Base-by-base conservation (phyloP, 2,113 vertebrate species). In the Hyaena hyaena region DNA sequence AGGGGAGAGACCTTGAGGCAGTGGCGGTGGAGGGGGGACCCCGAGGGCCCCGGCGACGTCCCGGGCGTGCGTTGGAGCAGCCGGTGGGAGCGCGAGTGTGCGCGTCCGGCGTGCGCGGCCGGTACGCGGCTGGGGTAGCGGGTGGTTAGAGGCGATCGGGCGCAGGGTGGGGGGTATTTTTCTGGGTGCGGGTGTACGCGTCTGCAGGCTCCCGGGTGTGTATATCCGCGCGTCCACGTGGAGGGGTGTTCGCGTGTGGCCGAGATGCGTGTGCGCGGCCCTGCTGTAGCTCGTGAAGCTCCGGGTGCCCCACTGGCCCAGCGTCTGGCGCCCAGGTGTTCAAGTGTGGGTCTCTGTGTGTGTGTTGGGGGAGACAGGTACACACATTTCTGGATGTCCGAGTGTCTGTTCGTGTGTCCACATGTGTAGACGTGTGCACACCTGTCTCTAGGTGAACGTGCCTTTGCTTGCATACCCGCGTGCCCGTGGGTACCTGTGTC, bases 161-260 rank as follows among this genome's bases (percentile, higher is more conserved):
- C 31, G 63, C 19, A 2, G 66, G 74, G 90, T 4, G 14, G 69
- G 39, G 45, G 45, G 74, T 9, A 10, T 83, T 50, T 92, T 82
- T 43, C 63, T 43, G 87, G 93, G 87, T 35, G 94, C 63, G 73
- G n/a, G 83, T n/a, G 96, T 76, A 66, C 66, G 61, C 10, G n/a
- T 50, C 77, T 77, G 53, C 63, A 23, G 50, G n/a, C 63, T 73
- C 82, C 63, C 71, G 55, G 50, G 45, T 39, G 76, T 69, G 97
- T 63, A 85, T 43, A 45, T 7, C 71, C 55, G 95, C 93, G 90
- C 93, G 90, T 95, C 88, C 96, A 96, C 89, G 94, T 90, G 96
- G 82, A 93, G 81, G 69, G 76, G 50, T 63, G 95, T n/a, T 83
- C 83, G 93, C 79, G 71, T 76, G 88, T 39, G 89, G 82, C 88